Conservation (phyloP, 2,797 vertebrate species). For the Champsocephalus gunnari region DNA sequence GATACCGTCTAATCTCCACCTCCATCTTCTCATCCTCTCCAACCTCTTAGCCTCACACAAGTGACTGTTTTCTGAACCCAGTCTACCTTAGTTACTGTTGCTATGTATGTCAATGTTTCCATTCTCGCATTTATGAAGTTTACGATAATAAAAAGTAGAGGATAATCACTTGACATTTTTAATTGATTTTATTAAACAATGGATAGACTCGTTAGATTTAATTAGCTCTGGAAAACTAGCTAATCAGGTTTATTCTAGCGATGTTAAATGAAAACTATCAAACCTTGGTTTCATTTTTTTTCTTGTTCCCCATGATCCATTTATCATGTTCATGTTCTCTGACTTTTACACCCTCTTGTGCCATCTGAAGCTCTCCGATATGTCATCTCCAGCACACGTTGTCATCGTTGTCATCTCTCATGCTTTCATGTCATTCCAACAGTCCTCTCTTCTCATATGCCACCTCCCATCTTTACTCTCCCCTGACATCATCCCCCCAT, state of each 20-base stretch:
- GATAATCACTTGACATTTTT: no score
- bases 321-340: neutral
- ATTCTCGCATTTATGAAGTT: no score
- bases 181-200: neutral
- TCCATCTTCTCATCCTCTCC: no score
- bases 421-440: conserved; percentile 16
- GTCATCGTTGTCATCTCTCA: conserved; percentile 26
- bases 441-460: conserved; percentile 27
- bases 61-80: no score
- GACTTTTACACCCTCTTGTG: neutral
- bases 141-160: no score
- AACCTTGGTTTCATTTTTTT: neutral
- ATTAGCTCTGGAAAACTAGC: neutral
- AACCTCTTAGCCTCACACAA: no score
- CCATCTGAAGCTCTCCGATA: conserved; percentile 5
- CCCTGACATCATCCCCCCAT: conserved; percentile 1
- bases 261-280: no score
- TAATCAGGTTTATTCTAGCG: neutral
- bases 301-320: neutral
- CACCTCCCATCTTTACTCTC: conserved; percentile 36
- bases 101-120: no score
- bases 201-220: neutral
- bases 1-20: no score
- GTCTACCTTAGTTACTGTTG: no score
- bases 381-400: conserved; percentile 3